A percentile compares a stretch with the other conserved stretches of the same genome.
Conservation (phyloP, 2,888 invertebrate species). For the Ormyrus rosae region DNA sequence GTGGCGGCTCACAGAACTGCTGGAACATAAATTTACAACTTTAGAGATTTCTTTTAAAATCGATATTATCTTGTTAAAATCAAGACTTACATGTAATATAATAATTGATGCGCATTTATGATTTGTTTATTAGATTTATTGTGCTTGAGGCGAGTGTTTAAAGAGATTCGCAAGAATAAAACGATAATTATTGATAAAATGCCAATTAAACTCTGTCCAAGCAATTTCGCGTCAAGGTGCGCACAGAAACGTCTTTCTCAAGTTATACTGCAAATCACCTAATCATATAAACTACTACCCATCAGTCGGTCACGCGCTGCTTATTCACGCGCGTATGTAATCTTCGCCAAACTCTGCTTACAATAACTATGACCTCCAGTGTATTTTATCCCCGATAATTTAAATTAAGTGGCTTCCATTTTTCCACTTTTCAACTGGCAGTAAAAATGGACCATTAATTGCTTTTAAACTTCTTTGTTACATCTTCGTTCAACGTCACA, state of each 20-base stretch:
- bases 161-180: too few relatives aligned
- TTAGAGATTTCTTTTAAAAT: too few relatives aligned
- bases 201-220: too few relatives aligned
- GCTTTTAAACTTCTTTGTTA: too few relatives aligned
- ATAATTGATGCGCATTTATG: too few relatives aligned
- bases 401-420: slow-evolving; percentile 5
- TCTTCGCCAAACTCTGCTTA: not conserved
- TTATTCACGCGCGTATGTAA: slow-evolving; percentile 30
- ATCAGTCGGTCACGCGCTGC: slow-evolving; percentile 39
- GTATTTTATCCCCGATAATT: not conserved
- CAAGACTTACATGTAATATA: too few relatives aligned
- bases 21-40: not conserved
- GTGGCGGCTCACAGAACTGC: not conserved
- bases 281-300: slow-evolving; percentile 31
- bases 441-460: too few relatives aligned
- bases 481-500: too few relatives aligned
- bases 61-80: too few relatives aligned
- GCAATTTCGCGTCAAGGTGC: not conserved
- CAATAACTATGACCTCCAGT: not conserved
- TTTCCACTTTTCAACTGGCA: not conserved
- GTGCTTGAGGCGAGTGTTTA: too few relatives aligned
- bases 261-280: slow-evolving; percentile 19
- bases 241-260: slow-evolving; percentile 8
- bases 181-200: too few relatives aligned
- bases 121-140: too few relatives aligned